phyloP scores from a whole-genome alignment of 2,888 invertebrate genomes.

The Agonum fuliginosum region DNA sequence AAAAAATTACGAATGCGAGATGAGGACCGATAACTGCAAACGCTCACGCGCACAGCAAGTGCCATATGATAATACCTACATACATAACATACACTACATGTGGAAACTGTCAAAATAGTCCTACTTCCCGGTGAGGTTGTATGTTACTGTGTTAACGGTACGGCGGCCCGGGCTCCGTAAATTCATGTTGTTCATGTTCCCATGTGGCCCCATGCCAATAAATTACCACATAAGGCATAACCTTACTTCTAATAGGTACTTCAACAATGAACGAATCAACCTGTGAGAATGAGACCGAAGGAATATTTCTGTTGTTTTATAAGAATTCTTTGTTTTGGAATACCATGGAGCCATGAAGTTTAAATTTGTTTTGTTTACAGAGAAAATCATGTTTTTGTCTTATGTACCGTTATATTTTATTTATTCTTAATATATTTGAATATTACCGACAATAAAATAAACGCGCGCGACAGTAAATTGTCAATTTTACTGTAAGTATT shows the following conservation, averaged over 20 bases:
- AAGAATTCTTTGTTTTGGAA: slow-evolving; percentile 15
- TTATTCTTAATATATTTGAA: background rate
- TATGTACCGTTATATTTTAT: background rate
- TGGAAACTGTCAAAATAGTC: slow-evolving; percentile 57
- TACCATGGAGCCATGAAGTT: too few species aligned
- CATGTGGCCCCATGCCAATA: slow-evolving; percentile 48
- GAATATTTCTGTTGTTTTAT: slow-evolving; percentile 5
- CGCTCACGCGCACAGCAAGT: slow-evolving; percentile 37
- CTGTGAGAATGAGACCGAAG: background rate
- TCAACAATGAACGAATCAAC: background rate
- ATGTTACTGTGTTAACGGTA: slow-evolving; percentile 58
- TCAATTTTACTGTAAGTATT: too few species aligned
- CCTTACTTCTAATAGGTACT: background rate
- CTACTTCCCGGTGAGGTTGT: slow-evolving; percentile 46
- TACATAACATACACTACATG: too few species aligned
- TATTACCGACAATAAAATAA: too few species aligned
- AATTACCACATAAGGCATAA: slow-evolving; percentile 20
- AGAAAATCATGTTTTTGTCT: background rate
- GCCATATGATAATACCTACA: slow-evolving; percentile 35
- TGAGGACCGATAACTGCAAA: slow-evolving; percentile 27
- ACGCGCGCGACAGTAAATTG: too few species aligned
- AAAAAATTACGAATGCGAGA: slow-evolving; percentile 13
- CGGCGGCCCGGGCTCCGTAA: slow-evolving; percentile 10
- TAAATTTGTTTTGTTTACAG: slow-evolving; percentile 1
- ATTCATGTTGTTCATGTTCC: slow-evolving; percentile 48